Base-by-base conservation (phyloP, 1,140 invertebrate genomes). In the Drosophila pandora region DNA sequence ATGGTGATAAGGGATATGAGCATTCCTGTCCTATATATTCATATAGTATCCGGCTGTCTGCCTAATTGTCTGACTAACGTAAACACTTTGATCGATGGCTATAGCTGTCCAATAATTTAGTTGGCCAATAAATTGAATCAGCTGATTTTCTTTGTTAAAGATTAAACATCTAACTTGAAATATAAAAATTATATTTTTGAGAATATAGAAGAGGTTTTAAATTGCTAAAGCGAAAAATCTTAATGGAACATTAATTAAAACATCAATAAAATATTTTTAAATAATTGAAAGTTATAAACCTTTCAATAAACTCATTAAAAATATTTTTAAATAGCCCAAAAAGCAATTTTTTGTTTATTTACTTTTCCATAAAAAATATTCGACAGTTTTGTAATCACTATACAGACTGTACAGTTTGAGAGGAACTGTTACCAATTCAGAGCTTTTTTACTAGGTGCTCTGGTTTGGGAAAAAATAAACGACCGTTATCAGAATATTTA, bases 61-160 rank as follows among this genome's bases (percentile, higher is more conserved):
- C 65, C 50, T 21, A 17, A 39, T 21, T 48, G 62, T 69, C 65
- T 69, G 63, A 37, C 49, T 25, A 52, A 54, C 48, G 52, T 10
- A 55, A 68, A 54, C 61, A 69, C 37, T 56, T 68, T 69, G 49
- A 69, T 69, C 65, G 65, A 69, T 69, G 23, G 63, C 9, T 63
- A 28, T 23, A 34, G 13, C 56, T 23, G 9, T 60, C 5, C 9
- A 39, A 47, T 30, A 32, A 5, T 41, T 39, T 37, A 22, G 41
- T 70, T n/a, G 22, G 6, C 12, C 32, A 30, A 43, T 72, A 71
- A 69, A 71, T 71, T 71, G 8, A 34, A 34, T 34, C 8, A 4
- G 12, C 34, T 3, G 0, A 37, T 37, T 2, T n/a, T 10, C 10
- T 12, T 1, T n/a, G 12, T 37, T 37, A 2, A 34, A 34, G 8